phyloP scores from a whole-genome alignment of 2,888 invertebrate genomes.

The Cephus nigrinus region DNA sequence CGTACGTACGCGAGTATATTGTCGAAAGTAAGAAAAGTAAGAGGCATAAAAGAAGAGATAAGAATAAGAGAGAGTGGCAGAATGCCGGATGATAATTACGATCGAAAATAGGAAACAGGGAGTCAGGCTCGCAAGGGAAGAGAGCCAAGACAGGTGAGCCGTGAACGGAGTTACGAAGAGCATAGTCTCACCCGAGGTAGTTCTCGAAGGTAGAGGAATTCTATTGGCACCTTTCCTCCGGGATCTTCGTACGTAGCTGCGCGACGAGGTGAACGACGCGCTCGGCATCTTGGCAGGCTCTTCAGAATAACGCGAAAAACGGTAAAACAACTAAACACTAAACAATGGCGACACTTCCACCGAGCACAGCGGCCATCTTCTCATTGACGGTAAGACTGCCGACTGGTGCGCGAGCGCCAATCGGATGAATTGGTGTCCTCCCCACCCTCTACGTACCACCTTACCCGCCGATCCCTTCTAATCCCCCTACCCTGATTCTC shows the following conservation, averaged over 20 bases:
- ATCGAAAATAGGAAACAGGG: not conserved
- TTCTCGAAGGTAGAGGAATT: slow-evolving; percentile 83
- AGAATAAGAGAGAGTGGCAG: slow-evolving; percentile 28
- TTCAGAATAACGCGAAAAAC: slow-evolving; percentile 19
- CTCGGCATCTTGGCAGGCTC: slow-evolving; percentile 83
- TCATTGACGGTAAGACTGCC: slow-evolving; percentile 66
- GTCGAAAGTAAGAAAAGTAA: slow-evolving; percentile 24
- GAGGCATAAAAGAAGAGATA: slow-evolving; percentile 5
- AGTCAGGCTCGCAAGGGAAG: not conserved
- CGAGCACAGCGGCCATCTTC: slow-evolving; percentile 80
- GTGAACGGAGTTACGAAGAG: slow-evolving; percentile 7
- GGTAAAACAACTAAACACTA: slow-evolving; percentile 68
- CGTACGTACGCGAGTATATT: not conserved
- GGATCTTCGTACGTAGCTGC: slow-evolving; percentile 91
- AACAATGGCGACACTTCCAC: slow-evolving; percentile 87
- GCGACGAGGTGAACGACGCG: slow-evolving; percentile 93
- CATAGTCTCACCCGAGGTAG: slow-evolving; percentile 78
- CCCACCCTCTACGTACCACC: slow-evolving; percentile 40
- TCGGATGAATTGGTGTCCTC: slow-evolving; percentile 48
- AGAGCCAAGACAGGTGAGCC: slow-evolving; percentile 4
- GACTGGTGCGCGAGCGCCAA: slow-evolving; percentile 42
- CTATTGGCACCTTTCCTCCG: slow-evolving; percentile 92
- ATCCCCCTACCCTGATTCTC: slow-evolving; percentile 34
- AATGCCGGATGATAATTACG: slow-evolving; percentile 66
- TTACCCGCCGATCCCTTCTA: slow-evolving; percentile 17